These are phyloP conservation scores for Drosophila longiperda DNA, from an alignment of 2,888 invertebrate genomes.

Conservation along the genomic window DNA sequence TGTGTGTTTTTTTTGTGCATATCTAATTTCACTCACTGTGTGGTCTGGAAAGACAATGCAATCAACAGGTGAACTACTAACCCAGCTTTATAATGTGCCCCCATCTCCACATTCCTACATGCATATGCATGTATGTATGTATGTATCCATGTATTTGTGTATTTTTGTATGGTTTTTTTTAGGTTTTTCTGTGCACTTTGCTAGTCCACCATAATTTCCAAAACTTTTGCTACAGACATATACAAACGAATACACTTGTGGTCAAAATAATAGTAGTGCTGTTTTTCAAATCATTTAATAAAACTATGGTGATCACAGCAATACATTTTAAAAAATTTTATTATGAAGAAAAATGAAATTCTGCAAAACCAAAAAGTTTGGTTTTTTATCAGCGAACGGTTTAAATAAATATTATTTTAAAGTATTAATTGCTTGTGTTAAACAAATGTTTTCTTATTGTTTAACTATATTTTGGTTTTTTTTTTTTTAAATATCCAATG, in stretches of 20 bases:
- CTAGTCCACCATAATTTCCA: not conserved
- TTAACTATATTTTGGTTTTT: not conserved
- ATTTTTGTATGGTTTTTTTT: not conserved
- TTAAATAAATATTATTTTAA: too few species aligned
- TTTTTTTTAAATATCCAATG: not conserved
- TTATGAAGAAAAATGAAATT: too few species aligned
- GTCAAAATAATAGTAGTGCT: not conserved
- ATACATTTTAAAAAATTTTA: too few species aligned
- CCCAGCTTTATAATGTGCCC: conserved; percentile 48
- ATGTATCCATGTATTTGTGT: not conserved
- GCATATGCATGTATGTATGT: not conserved
- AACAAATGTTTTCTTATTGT: not conserved
- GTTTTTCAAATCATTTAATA: not conserved
- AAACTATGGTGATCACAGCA: too few species aligned
- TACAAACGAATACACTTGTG: not conserved
- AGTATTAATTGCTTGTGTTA: not conserved
- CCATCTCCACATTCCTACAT: not conserved
- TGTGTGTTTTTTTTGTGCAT: conserved; percentile 18
- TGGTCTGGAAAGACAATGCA: conserved; percentile 40
- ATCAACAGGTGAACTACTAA: conserved; percentile 63
- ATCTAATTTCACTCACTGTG: conserved; percentile 59
- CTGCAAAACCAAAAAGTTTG: too few species aligned
- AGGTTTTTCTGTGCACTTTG: not conserved
- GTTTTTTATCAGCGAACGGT: too few species aligned
- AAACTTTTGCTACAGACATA: not conserved